Evolutionary conservation across 2,797 vertebrate genomes (phyloP), one percentile per base, ranked within the genome.

Genomic region (Microctenopoma steveboyesi): DNA sequence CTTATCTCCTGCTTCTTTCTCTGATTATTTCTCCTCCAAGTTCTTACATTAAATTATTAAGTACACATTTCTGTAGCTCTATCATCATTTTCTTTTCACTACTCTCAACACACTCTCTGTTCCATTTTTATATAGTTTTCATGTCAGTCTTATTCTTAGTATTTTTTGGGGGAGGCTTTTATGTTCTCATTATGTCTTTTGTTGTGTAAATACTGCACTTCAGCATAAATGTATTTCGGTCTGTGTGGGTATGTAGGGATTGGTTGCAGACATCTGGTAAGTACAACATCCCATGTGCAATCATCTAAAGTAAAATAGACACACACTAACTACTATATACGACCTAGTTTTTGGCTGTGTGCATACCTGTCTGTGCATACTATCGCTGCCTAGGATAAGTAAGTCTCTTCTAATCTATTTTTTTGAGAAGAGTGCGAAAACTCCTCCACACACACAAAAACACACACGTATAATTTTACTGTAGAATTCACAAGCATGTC

Each of bases 181-280:
- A 35, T 53, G 25, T 57, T 76, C 37, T 57, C 55, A 61, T 66
- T 50, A 49, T 50, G 22, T 72, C 18, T 47, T 54, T 57, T 77
- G 6, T 64, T 57, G 35, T 64, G 45, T 58, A 58, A 64, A 80
- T 43, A 37, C 28, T 61, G 64, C 37, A 27, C 47, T 51, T 51
- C 67, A 66, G 67, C 33, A 1, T 83, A 64, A 64, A 64, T 67
- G 62, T 81, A 43, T 73, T 50, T 77, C 48, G 76, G 85, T 90
- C 81, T 78, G 49, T 86, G 78, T 78, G 78, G 78, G 69, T 85
- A 68, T 84, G 43, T 78, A 48, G 52, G 77, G 76, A 59, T 86
- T 86, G 80, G 83, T 72, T 81, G 86, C 89, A 78, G 91, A 87
- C 56, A 74, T 60, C 72, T 63, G 92, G 91, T 93, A 93, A 93